Percentiles rank a stretch among this genome's conserved stretches.
Evolutionary conservation across 2,797 vertebrate species (phyloP).

Genomic region (Salarias fasciatus): DNA sequence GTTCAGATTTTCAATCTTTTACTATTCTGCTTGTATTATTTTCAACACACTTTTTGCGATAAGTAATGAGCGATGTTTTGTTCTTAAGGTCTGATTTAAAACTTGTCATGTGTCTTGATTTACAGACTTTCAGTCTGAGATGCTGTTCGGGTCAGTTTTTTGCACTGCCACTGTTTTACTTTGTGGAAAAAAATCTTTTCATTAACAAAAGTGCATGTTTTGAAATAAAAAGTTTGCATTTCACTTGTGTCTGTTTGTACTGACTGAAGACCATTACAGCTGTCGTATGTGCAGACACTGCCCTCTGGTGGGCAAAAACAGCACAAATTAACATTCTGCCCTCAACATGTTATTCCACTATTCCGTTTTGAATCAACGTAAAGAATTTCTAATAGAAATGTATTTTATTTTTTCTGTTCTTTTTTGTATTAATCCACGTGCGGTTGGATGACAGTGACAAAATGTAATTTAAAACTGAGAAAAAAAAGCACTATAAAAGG

Average conservation of each 20-base stretch:
- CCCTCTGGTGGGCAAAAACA: slow-evolving; percentile 43
- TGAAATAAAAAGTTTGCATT: slow-evolving; percentile 51
- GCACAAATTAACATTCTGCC: too few species aligned
- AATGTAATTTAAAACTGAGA: too few species aligned
- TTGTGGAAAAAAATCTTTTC: slow-evolving; percentile 54
- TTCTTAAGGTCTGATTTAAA: background rate
- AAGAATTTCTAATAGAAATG: too few species aligned
- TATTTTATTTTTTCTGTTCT: too few species aligned
- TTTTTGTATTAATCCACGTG: too few species aligned
- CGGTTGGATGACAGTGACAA: too few species aligned
- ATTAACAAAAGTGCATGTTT: slow-evolving; percentile 53
- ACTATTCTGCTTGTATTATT: too few species aligned
- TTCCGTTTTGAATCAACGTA: too few species aligned
- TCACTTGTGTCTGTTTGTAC: slow-evolving; percentile 6
- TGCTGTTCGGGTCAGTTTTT: slow-evolving; percentile 17
- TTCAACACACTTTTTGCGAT: too few species aligned
- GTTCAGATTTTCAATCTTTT: too few species aligned
- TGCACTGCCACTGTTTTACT: slow-evolving; percentile 49
- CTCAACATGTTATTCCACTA: too few species aligned
- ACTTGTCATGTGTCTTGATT: slow-evolving; percentile 7
- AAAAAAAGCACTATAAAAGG: too few species aligned
- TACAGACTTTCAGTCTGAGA: slow-evolving; percentile 43
- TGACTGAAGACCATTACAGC: background rate
- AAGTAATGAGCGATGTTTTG: background rate
- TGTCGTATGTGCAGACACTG: background rate